These are phyloP conservation scores for Hirtodrosophila cameraria DNA, from an alignment of 2,888 invertebrate species.

Conservation along the genomic window DNA sequence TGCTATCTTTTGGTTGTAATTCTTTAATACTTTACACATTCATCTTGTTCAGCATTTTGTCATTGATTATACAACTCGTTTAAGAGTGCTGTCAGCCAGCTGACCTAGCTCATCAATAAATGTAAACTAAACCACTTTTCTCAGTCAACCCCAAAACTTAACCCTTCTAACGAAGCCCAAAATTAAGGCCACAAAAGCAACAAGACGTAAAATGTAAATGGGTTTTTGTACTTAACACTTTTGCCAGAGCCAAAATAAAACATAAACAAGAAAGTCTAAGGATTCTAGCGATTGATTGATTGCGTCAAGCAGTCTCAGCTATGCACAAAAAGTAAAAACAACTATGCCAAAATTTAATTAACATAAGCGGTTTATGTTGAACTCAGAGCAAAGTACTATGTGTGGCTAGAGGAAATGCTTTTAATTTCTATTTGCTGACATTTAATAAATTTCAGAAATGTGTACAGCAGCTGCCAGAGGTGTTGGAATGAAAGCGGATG, in stretches of 20 bases:
- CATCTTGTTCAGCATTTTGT: conserved; percentile 35
- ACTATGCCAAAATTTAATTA: conserved; percentile 66
- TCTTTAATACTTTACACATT: conserved; percentile 12
- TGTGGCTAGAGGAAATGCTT: conserved; percentile 32
- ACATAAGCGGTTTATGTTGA: conserved; percentile 69
- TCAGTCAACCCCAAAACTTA: conserved; percentile 13
- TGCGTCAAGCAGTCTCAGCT: conserved; percentile 23
- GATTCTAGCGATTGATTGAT: conserved; percentile 62
- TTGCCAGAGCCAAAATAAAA: conserved; percentile 29
- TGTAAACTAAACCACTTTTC: conserved; percentile 5
- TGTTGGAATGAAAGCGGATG: conserved; percentile 37
- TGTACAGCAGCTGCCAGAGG: conserved; percentile 26
- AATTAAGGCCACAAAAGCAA: conserved; percentile 30
- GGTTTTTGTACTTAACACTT: conserved; percentile 54
- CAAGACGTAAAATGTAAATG: conserved; percentile 54
- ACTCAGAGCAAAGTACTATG: neutral
- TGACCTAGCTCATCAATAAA: conserved; percentile 65
- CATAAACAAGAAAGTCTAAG: conserved; percentile 29
- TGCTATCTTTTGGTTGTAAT: neutral
- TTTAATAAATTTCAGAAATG: conserved; percentile 62
- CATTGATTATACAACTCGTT: conserved; percentile 43
- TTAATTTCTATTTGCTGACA: conserved; percentile 50
- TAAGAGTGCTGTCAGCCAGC: conserved; percentile 20
- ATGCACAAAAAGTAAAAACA: conserved; percentile 13
- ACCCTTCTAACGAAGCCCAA: conserved; percentile 26